Conservation (phyloP, 2,888 invertebrate species). For the Leptinotarsa peninsularis region DNA sequence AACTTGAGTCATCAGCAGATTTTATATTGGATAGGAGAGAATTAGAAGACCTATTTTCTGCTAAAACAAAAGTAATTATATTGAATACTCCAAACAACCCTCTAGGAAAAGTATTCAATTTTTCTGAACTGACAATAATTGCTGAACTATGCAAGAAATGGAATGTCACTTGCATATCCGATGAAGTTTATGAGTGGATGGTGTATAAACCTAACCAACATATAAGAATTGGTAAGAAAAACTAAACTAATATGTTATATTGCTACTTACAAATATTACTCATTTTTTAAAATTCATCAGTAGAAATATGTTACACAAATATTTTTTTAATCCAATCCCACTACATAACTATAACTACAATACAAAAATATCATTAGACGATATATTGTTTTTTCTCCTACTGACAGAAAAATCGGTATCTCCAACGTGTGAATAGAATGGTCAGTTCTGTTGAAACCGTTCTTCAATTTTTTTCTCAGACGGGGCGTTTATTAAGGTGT, state of each 20-base stretch:
- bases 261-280: no score
- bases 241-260: background rate
- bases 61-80: conserved; percentile 92
- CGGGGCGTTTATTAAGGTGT: no score
- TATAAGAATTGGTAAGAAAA: conserved; percentile 83
- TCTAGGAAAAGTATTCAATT: conserved; percentile 87
- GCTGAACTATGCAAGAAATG: conserved; percentile 91
- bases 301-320: no score
- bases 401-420: no score
- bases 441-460: no score
- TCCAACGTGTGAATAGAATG: no score
- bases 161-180: conserved; percentile 91
- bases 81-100: conserved; percentile 99
- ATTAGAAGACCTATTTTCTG: conserved; percentile 82
- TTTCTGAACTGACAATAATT: conserved; percentile 78
- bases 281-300: no score
- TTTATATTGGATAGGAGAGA: conserved; percentile 90
- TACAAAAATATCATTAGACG: no score
- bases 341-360: no score
- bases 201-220: conserved; percentile 86
- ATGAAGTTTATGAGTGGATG: conserved; percentile 99
- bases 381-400: no score
- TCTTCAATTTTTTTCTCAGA: no score
- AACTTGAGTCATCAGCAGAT: conserved; percentile 77
- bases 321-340: no score